Evolutionary conservation across 2,888 invertebrate genomes (phyloP), one percentile per base, ranked within the genome.

Genomic region (Stegana nigrithorax): DNA sequence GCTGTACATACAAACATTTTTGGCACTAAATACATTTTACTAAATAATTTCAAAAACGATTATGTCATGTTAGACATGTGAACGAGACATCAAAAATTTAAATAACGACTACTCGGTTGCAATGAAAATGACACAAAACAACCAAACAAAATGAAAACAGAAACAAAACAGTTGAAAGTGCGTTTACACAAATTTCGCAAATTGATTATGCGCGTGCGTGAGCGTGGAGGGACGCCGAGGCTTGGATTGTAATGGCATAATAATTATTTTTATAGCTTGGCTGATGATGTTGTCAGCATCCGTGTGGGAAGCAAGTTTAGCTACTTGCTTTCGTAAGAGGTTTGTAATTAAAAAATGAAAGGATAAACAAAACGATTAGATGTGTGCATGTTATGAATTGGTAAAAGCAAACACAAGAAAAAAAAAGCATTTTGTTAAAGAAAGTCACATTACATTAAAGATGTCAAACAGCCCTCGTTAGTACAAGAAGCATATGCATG

Each of bases 31-130:
- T 60, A 44, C 26, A 60, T 62, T 57, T 21, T 29, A 67, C 62
- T 69, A 71, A 73, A 76, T 71, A 72, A 76, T 71, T 70, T 68
- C 66, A 26, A 66, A 72, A 73, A 66, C 74, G 77, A 75, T 75
- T 75, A 75, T 78, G 75, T 76, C 75, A 75, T 76, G 79, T 78
- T 64, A 75, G 68, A 78, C 77, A 75, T 68, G 77, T 72, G 75
- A 77, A 74, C n/a, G 78, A 74, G 70, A 63, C 71, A 71, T 62
- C 64, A 53, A 67, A 60, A 68, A 68, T 67, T 73, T 67, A 66
- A 77, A 73, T 68, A 66, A 66, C 59, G 59, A 26, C 26, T 12
- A 25, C 17, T 21, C 45, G 21, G 29, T 45, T 60, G 44, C 62
- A 62, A 62, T 62, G 47, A 61, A 47, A 51, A 8, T 27, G 14